A percentile compares a stretch with the other conserved stretches of the same genome.
Evolutionary conservation across 2,888 invertebrate genomes (phyloP).

Genomic region (Parthenolecanium corni): DNA sequence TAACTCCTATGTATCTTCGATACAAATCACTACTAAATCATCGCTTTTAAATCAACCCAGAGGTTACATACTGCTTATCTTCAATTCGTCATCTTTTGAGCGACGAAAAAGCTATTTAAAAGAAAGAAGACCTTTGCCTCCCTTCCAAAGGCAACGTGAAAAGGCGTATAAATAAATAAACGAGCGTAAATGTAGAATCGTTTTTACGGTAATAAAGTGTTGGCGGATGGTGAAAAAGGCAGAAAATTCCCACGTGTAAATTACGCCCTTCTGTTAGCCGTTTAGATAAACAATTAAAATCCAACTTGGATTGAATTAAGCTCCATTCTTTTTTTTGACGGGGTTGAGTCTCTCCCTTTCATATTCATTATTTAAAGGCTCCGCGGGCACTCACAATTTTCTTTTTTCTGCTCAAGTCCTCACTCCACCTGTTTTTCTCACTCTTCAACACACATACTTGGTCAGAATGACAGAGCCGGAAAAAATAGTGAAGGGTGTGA

Average conservation of each 20-base stretch:
- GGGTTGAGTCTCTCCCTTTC: slow-evolving; percentile 6
- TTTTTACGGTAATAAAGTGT: slow-evolving; percentile 25
- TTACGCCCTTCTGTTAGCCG: slow-evolving; percentile 22
- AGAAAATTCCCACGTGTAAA: slow-evolving; percentile 37
- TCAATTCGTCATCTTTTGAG: too few species aligned
- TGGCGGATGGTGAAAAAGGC: slow-evolving; percentile 34
- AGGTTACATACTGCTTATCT: too few species aligned
- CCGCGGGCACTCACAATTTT: slow-evolving; percentile 12
- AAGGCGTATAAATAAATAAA: slow-evolving; percentile 22
- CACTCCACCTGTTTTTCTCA: neutral
- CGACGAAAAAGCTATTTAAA: too few species aligned
- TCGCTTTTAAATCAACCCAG: too few species aligned
- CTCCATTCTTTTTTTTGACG: neutral
- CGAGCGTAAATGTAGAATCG: slow-evolving; percentile 11
- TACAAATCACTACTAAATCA: too few species aligned
- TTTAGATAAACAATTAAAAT: slow-evolving; percentile 33
- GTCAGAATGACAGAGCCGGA: too few species aligned
- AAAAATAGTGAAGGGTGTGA: neutral
- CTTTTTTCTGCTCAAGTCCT: neutral
- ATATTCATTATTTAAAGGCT: slow-evolving; percentile 23
- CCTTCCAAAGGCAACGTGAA: too few species aligned
- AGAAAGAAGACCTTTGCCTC: too few species aligned
- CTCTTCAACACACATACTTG: neutral
- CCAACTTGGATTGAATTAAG: slow-evolving; percentile 33
- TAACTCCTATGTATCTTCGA: too few species aligned